Base-by-base conservation (phyloP, 2,113 vertebrate genomes). In the Mixornis gularis region DNA sequence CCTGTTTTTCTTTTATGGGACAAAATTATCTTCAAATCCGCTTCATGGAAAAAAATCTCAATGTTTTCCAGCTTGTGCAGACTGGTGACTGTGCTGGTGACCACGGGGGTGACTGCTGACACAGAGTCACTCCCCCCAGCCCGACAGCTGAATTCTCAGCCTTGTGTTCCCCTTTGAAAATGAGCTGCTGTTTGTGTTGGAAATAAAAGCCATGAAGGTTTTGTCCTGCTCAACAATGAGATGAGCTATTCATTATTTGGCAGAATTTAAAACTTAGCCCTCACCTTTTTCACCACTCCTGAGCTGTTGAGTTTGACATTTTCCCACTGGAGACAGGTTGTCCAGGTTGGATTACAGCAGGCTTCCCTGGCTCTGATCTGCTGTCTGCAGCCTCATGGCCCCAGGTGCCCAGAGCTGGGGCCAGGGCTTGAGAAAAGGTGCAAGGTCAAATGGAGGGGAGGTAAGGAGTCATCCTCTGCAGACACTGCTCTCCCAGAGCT, bases 371-470 rank as follows among this genome's bases (percentile, higher is more conserved):
- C 52, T 44, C 41, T 62, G 56, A 7, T 12, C 21, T 59, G 27
- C 43, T 68, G 34, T 4, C 46, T 43, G 32, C 19, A 71, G 53
- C 40, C 51, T 73, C 40, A 7, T 1, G 29, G 49, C 20, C 36
- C 55, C 0, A 0, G 30, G 53, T 18, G 9, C 8, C 5, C 0
- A 27, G 62, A 63, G 40, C 34, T 43, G 72, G 36, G 15, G 29
- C 51, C 40, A 49, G 27, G 32, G 41, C 34, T 90, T 17, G 15
- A 60, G 29, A 8, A 74, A 49, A 89, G 26, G 26, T 22, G 6
- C 24, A 26, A 51, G 38, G 41, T 27, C 10, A 92, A 30, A 63
- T 2, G 0, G 2, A 58, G 52, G 60, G 30, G 22, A 74, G 21
- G 13, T 7, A 2, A 62, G 55, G 73, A 68, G 17, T 18, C 40